Evolutionary conservation across 2,113 vertebrate genomes (phyloP).

Genomic region (Nothocercus julius): DNA sequence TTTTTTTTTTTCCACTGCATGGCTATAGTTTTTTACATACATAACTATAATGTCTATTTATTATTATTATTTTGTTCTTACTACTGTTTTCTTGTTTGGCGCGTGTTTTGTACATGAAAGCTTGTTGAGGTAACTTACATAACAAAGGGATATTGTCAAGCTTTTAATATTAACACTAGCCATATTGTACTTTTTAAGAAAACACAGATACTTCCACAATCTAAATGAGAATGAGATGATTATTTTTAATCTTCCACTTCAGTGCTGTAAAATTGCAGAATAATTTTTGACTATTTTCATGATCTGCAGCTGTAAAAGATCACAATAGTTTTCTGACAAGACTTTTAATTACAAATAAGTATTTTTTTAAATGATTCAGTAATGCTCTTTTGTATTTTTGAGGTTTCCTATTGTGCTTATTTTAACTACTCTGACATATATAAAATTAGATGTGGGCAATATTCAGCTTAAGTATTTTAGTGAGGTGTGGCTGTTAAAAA

Average conservation of each 20-base stretch:
- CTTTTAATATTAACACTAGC: background rate
- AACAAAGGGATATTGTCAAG: background rate
- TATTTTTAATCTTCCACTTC: constrained; percentile 45
- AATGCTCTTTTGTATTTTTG: constrained; percentile 21
- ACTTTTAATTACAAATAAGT: constrained; percentile 41
- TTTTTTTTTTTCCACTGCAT: constrained; percentile 16
- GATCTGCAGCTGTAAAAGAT: constrained; percentile 39
- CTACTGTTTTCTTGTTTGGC: background rate
- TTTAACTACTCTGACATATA: background rate
- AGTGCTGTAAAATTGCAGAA: constrained; percentile 49
- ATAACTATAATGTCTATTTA: background rate
- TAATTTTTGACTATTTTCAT: constrained; percentile 48
- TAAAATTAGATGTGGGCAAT: background rate
- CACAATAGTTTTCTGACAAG: constrained; percentile 47
- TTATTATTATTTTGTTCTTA: background rate
- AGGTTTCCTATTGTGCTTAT: background rate
- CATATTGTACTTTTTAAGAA: background rate
- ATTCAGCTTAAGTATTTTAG: background rate
- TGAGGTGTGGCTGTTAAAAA: background rate
- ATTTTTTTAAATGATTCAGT: constrained; percentile 38
- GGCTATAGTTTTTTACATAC: background rate
- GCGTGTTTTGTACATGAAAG: background rate
- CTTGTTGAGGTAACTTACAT: background rate
- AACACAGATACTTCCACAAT: background rate
- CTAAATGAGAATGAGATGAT: background rate